These are phyloP conservation scores for Clarias laeviceps DNA, from an alignment of 2,797 vertebrate genomes.

Conservation along the genomic window DNA sequence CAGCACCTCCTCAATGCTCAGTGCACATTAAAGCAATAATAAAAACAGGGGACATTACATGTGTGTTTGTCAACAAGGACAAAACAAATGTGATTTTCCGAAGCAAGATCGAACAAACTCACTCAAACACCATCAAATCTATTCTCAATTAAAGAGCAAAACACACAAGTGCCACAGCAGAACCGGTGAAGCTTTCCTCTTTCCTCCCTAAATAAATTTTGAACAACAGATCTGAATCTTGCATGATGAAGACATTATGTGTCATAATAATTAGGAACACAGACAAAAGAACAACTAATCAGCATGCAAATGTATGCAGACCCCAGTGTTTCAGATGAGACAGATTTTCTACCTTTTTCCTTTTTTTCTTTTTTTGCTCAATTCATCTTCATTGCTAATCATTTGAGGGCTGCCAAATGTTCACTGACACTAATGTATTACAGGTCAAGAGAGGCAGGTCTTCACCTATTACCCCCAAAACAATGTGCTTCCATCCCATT, in stretches of 20 bases:
- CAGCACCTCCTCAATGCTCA: neutral
- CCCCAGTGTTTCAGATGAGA: slow-evolving; percentile 89
- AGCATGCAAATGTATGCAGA: slow-evolving; percentile 93
- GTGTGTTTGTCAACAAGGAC: slow-evolving; percentile 1
- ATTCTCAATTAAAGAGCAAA: neutral
- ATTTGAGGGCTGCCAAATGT: slow-evolving; percentile 93
- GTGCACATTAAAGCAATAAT: too few species aligned
- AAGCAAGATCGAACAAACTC: slow-evolving; percentile 71
- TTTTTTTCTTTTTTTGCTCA: slow-evolving; percentile 73
- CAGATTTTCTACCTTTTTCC: slow-evolving; percentile 78
- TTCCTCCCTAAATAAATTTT: slow-evolving; percentile 81
- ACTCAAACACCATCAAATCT: slow-evolving; percentile 8
- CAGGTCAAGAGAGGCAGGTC: slow-evolving; percentile 94
- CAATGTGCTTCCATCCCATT: slow-evolving; percentile 88
- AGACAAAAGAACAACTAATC: slow-evolving; percentile 97
- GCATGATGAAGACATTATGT: slow-evolving; percentile 91
- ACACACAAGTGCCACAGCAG: slow-evolving; percentile 73
- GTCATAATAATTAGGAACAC: slow-evolving; percentile 96
- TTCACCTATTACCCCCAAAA: slow-evolving; percentile 93
- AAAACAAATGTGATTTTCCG: neutral
- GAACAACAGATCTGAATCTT: slow-evolving; percentile 91
- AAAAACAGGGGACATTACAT: neutral
- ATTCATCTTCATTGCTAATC: slow-evolving; percentile 95
- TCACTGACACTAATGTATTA: slow-evolving; percentile 95
- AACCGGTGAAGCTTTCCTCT: slow-evolving; percentile 82